Base-by-base conservation (phyloP, 2,888 invertebrate species). In the Cantharis rustica region DNA sequence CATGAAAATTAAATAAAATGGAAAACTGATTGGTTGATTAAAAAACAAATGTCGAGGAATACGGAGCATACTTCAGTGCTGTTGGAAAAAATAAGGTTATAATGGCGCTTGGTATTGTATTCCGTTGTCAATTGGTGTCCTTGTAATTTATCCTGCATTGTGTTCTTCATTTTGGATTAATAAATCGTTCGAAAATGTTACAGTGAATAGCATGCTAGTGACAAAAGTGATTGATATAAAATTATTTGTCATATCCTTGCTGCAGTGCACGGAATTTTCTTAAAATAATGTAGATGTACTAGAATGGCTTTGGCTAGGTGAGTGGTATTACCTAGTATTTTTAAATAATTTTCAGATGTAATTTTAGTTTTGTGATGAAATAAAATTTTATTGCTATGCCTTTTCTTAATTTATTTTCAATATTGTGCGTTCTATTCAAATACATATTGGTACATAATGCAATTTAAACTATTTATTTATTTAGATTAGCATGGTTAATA, bases 281-380 rank as follows among this genome's bases (percentile, higher is more conserved):
- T 73, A 75, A 75, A 69, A 69, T 72, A 72, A 75, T 77, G 77
- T 77, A 77, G 71, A 68, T 73, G 75, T 78, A 75, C 73, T 74
- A 76, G 78, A 74, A 78, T 78, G 78, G 78, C 78, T 78, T 78
- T 78, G 64, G 78, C 78, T 73, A 73, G 78, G 78, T 78, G 70
- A 78, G 78, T 76, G 27, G 69, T 31, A 69, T 47, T 69, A 66
- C 64, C 64, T 66, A 23, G 16, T 66, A 66, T 66, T 66, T 66
- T 66, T 47, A 47, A 66, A 66, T n/a, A n/a, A 20, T 66, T 66
- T 66, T 66, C 23, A 66, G 23, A 66, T 17, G 23, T 66, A 66
- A 66, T 66, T 66, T 66, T 66, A 66, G 64, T 66, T 66, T 20
- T 66, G 23, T 66, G 23, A 20, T 20, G 15, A 20, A 66, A 66